Percentiles rank a stretch among this genome's conserved stretches.
phyloP scores from a whole-genome alignment of 2,888 invertebrate genomes.

The Tachina lurida region DNA sequence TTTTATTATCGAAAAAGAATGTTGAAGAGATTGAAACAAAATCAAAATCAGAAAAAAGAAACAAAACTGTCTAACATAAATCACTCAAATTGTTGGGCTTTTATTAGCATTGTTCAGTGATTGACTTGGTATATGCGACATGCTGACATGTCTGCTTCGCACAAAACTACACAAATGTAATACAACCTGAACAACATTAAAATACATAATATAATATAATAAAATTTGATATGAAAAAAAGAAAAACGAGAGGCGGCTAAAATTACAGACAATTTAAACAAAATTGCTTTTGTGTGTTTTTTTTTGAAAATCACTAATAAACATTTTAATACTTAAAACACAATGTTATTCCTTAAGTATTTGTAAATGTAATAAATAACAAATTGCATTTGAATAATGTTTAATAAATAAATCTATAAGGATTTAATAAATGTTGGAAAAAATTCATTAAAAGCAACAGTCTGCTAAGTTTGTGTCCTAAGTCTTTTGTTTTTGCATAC shows the following conservation, averaged over 20 bases:
- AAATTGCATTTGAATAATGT: conserved; percentile 59
- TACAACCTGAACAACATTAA: conserved; percentile 20
- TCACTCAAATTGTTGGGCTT: conserved; percentile 73
- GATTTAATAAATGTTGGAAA: conserved; percentile 41
- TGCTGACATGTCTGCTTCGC: conserved; percentile 70
- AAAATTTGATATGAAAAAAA: conserved; percentile 13
- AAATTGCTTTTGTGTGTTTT: conserved; percentile 1
- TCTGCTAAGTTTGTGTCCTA: conserved; percentile 49
- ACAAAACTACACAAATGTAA: conserved; percentile 39
- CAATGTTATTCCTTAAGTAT: conserved; percentile 14
- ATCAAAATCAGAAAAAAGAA: not conserved
- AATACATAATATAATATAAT: conserved; percentile 21
- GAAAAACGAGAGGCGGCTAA: conserved; percentile 11
- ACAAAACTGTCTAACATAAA: conserved; percentile 73
- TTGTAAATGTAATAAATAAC: conserved; percentile 57
- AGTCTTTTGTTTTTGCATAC: conserved; percentile 63
- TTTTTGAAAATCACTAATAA: conserved; percentile 5
- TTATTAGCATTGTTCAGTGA: conserved; percentile 70
- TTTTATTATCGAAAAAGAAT: conserved; percentile 51
- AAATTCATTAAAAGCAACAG: not conserved
- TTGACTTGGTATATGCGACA: conserved; percentile 73
- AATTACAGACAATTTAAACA: not conserved
- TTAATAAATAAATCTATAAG: conserved; percentile 44
- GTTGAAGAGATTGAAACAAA: conserved; percentile 56
- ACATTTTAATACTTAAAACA: conserved; percentile 48